Base-by-base conservation (phyloP, 1,140 invertebrate species). In the Periplaneta americana region DNA sequence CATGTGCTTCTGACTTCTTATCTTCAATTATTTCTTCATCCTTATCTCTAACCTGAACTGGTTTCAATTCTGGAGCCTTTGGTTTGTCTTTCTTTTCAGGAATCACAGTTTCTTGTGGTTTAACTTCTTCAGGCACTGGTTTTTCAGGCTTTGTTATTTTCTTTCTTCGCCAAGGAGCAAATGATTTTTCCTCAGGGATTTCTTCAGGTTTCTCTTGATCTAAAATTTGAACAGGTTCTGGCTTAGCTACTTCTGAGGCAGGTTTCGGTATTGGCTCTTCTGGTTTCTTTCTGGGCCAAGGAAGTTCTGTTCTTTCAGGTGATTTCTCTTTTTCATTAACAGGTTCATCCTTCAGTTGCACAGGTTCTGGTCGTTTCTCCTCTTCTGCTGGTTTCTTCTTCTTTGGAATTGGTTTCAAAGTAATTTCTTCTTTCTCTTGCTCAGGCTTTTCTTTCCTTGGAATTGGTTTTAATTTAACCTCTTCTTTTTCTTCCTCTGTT, bases 161-260 rank as follows among this genome's bases (percentile, higher is more conserved):
- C 81, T 34, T 76, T 84, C 77, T 84, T 66, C 48, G 22, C 48
- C 48, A 66, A n/a, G 48, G 48, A 8, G 22, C 15, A 0, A 66
- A 22, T 66, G 2, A n/a, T n/a, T 66, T 66, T n/a, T 66, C 48
- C 11, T 66, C 48, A 28, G 48, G 84, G 2, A 18, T 10, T 5
- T 84, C 81, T n/a, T 36, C 81, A 79, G 17, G 34, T 15, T 83
- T 79, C 78, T 84, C 83, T 82, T 85, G 84, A n/a, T 82, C 81
- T 74, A 84, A 82, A 80, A 84, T 80, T 28, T 85, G 83, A 78
- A 86, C n/a, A 37, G 33, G 1, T 80, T 89, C 86, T 81, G 88
- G 35, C 48, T 80, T 75, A 11, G 75, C 39, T 76, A 22, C 35
- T n/a, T 34, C 28, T 18, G 22, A 8, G 34, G 76, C 81, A 31